These are phyloP conservation scores for Plecturocebus donacophilus DNA, from an alignment of 2,113 vertebrate genomes.

Conservation along the genomic window DNA sequence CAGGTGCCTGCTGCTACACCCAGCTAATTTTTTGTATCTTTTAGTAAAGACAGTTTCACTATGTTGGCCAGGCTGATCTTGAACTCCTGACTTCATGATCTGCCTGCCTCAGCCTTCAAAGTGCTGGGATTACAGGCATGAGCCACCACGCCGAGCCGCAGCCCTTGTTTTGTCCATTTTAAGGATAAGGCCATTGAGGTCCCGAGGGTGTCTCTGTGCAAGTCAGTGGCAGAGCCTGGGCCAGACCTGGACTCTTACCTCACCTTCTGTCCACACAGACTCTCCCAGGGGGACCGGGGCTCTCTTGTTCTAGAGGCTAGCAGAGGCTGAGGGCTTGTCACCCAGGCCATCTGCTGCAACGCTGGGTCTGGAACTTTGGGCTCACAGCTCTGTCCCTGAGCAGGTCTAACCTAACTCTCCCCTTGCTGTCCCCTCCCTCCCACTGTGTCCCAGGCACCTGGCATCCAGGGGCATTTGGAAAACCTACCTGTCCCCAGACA, in stretches of 20 bases:
- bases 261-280: background rate
- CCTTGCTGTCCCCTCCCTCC: background rate
- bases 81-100: too few species aligned
- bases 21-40: too few species aligned
- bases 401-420: background rate
- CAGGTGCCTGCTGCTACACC: too few species aligned
- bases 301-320: background rate
- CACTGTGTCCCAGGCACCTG: background rate
- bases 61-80: too few species aligned
- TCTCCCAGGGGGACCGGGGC: background rate
- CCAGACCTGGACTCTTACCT: background rate
- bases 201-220: background rate
- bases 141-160: too few species aligned
- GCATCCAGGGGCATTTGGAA: background rate
- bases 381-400: background rate
- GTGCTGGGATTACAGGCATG: too few species aligned
- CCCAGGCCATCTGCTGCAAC: background rate
- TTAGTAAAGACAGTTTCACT: too few species aligned
- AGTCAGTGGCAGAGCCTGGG: background rate
- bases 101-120: too few species aligned
- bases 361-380: background rate
- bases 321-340: background rate
- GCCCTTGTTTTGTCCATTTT: background rate
- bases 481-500: background rate
- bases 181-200: background rate